Evolutionary conservation across 1,140 invertebrate species (phyloP), one percentile per base, ranked within the genome.

Genomic region (Drosophila parabipectinata): DNA sequence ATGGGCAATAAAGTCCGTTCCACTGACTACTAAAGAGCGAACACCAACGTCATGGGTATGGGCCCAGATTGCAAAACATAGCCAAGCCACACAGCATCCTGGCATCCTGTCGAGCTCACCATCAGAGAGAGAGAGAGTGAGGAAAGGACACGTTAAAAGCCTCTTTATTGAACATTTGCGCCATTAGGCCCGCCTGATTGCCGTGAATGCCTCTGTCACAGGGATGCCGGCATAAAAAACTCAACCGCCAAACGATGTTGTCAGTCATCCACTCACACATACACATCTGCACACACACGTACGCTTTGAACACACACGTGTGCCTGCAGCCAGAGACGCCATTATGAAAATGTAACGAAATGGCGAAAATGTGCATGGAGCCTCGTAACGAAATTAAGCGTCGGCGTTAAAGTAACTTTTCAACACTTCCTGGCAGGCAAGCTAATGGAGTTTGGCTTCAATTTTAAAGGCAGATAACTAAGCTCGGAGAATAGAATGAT

Each of bases 141-240:
- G 28, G 30, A 55, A 12, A 34, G 54, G n/a, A n/a, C 60, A 52
- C 79, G 83, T 82, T 88, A 88, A 88, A 88, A 88, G 83, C 83
- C 79, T 79, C 83, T 88, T 88, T 88, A 88, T 88, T 88, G 83
- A 88, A 83, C 83, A 88, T 88, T 88, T 88, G 67, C 83, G 79
- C 79, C 83, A 88, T 88, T 88, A 88, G 82, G 55, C 51, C 26
- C 59, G 51, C 26, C 47, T 52, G 47, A 59, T 52, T 52, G 57
- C 45, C 45, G 18, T 7, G 12, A 15, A 53, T 24, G 51, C 34
- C 50, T 39, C 73, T 61, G 77, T 74, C 56, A 85, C 77, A 68
- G 87, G 66, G 73, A 63, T 54, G 55, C 18, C 55, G 57, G 72
- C 63, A 76, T 72, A 78, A 87, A 79, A 68, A 81, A 77, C 50